Evolutionary conservation across 2,797 vertebrate species (phyloP), one percentile per base, ranked within the genome.

Genomic region (Monodelphis domestica): DNA sequence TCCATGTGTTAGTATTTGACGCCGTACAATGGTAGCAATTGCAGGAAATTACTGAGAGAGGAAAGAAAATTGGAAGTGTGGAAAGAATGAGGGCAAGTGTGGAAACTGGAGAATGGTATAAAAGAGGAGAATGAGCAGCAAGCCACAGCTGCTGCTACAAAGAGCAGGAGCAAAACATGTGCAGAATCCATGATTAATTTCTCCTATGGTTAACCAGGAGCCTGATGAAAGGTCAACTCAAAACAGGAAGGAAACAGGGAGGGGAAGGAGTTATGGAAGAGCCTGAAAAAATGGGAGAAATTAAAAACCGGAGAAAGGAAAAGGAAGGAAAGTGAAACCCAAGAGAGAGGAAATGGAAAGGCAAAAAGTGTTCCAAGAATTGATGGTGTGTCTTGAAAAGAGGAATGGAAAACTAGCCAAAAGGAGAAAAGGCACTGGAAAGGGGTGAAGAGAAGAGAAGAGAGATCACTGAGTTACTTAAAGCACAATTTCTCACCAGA

Each of bases 301-400:
- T n/a, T 53, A 54, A 95, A 96, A 56, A 89, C 90, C 91, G 78
- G 53, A 17, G 30, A 88, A 59, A 95, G 96, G 91, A 93, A 96
- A 96, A 87, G 92, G 93, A 94, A 95, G 94, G 90, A 94, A 96
- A 95, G 45, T 50, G 94, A 97, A 94, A 93, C 96, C 91, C 3
- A 6, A 9, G 93, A 33, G 88, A 89, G 26, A 94, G 95, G 95
- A 97, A 97, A 92, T 52, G 11, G 29, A 55, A 38, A 14, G 26
- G 6, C 90, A 45, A 94, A 57, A 91, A 87, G 57, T 87, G 92
- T 92, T 95, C 59, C 93, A 95, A 94, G 94, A 17, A 92, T 91
- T 28, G 14, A 45, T 28, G 9, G 30, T 56, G 54, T 29, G 11
- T 91, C 52, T 2, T 87, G 4, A 52, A 54, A 90, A 21, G 91